phyloP scores from a whole-genome alignment of 2,113 vertebrate genomes.

The Gallinago media region DNA sequence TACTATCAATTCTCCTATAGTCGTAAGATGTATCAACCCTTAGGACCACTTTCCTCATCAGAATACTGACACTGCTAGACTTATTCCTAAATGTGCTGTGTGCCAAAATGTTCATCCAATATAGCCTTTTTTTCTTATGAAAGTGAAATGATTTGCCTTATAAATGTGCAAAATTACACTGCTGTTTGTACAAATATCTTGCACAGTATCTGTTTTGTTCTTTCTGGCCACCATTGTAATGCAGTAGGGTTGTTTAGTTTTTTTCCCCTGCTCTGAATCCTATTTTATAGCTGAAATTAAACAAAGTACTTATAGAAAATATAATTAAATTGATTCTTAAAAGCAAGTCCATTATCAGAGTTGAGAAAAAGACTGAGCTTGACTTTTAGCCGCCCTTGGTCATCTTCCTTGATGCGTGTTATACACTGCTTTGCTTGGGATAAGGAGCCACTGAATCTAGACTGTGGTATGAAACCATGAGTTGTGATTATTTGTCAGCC shows the following conservation, averaged over 20 bases:
- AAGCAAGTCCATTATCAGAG: not conserved
- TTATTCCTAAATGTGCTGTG: conserved; percentile 9
- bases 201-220: not conserved
- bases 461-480: not conserved
- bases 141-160: conserved; percentile 23
- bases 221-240: not conserved
- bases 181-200: not conserved
- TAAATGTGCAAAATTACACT: not conserved
- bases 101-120: not conserved
- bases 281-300: not conserved
- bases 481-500: not conserved
- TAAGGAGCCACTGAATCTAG: not conserved
- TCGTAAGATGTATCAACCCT: conserved; percentile 36
- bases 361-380: not conserved
- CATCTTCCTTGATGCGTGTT: not conserved
- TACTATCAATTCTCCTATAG: conserved; percentile 51
- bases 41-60: conserved; percentile 31
- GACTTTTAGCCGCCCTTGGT: not conserved
- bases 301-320: not conserved
- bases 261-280: not conserved
- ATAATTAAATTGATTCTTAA: not conserved
- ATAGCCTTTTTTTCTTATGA: not conserved
- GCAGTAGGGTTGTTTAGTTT: not conserved
- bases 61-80: conserved; percentile 10
- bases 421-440: not conserved